A percentile compares a stretch with the other conserved stretches of the same genome.
Conservation (phyloP, 2,888 invertebrate species). For the Pollenia labialis region DNA sequence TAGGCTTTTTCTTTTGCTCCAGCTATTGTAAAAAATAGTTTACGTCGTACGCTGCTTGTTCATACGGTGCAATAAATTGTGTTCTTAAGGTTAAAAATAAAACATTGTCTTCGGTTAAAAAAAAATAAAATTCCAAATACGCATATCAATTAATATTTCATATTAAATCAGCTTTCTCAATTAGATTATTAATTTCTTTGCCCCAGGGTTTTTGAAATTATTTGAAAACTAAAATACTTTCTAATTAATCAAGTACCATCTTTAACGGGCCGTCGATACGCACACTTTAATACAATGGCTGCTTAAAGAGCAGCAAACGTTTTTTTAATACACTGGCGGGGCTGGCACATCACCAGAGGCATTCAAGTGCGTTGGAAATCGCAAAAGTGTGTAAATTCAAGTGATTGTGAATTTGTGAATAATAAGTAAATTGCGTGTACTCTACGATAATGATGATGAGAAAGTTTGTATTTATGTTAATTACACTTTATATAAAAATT, state of each 20-base stretch:
- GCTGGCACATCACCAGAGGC: background rate
- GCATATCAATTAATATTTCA: background rate
- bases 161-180: conserved; percentile 33
- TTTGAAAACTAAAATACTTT: conserved; percentile 53
- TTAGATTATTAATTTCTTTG: conserved; percentile 47
- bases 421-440: background rate
- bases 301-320: background rate
- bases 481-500: background rate
- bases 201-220: conserved; percentile 37
- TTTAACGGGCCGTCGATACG: background rate
- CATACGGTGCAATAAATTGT: too few species aligned
- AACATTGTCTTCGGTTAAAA: too few species aligned
- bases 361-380: conserved; percentile 29
- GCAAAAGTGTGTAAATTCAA: conserved; percentile 27
- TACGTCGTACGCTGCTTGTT: too few species aligned
- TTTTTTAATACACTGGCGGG: too few species aligned
- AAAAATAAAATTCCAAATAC: too few species aligned
- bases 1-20: too few species aligned
- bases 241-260: conserved; percentile 52
- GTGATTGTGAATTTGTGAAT: conserved; percentile 25
- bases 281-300: conserved; percentile 33
- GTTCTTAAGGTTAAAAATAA: too few species aligned
- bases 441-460: background rate
- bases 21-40: too few species aligned
- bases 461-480: conserved; percentile 56